These are phyloP conservation scores for Siniperca scherzeri DNA, from an alignment of 2,797 vertebrate genomes.

Conservation along the genomic window DNA sequence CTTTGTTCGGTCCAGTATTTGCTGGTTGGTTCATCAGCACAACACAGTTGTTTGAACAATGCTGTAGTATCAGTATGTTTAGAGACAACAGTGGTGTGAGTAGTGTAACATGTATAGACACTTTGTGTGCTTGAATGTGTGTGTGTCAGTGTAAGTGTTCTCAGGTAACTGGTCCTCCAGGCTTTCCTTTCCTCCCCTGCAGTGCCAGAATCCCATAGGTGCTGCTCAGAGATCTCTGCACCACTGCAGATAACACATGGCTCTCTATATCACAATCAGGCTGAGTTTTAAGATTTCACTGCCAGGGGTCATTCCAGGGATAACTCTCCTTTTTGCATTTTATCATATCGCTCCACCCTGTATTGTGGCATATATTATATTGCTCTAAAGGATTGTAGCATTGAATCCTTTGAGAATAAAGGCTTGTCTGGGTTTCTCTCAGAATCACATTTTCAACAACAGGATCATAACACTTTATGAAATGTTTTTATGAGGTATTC, in stretches of 20 bases:
- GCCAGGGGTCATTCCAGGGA: conserved; percentile 1
- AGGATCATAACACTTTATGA: conserved; percentile 5
- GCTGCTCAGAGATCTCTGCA: conserved; percentile 45
- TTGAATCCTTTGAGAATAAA: conserved; percentile 8
- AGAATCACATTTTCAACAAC: conserved; percentile 24
- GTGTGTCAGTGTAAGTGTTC: conserved; percentile 24
- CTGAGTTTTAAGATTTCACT: conserved; percentile 17
- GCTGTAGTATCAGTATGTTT: background rate
- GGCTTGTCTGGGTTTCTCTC: conserved; percentile 2
- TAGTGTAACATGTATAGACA: background rate
- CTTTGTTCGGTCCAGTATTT: background rate
- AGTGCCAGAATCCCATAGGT: conserved; percentile 47
- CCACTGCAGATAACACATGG: conserved; percentile 35
- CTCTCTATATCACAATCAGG: conserved; percentile 26
- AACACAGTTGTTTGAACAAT: background rate
- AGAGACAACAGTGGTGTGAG: background rate
- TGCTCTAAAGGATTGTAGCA: background rate
- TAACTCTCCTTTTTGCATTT: conserved; percentile 19
- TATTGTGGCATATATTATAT: background rate
- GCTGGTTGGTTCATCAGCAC: background rate
- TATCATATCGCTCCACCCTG: background rate
- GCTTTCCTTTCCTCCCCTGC: conserved; percentile 34
- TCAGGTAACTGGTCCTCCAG: conserved; percentile 28
- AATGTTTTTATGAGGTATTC: conserved; percentile 16
- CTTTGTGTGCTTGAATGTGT: background rate